Base-by-base conservation (phyloP, 1,140 invertebrate genomes). In the Dryas iulia region DNA sequence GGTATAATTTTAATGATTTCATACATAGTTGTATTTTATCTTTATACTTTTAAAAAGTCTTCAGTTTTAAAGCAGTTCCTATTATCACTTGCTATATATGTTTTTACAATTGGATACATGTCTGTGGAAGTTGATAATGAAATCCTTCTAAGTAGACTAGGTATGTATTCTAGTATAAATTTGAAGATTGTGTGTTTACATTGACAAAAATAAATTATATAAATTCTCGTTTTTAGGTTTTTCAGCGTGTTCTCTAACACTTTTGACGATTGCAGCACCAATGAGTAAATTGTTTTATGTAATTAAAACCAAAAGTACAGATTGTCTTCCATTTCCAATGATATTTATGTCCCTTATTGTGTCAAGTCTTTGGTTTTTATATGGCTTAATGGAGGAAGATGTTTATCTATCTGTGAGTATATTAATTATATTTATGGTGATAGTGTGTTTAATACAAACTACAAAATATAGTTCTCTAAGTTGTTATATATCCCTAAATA, bases 211-310 rank as follows among this genome's bases (percentile, higher is more conserved):
- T 23, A 21, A 67, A 14, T 65, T 56, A 25, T 54, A 61, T 66
- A 64, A 64, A 54, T 53, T 71, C 1, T 61, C 12, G 56, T 71
- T 92, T 92, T 5, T 76, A 92, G 96, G 96, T 61, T 84, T 95
- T 12, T 81, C 96, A 24, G 95, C 96, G 72, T 96, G 95, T 77
- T 78, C 93, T 31, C 90, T 97, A 5, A 96, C 96, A 10, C 93
- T 97, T 52, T 75, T 96, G 52, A 97, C 96, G 73, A 96, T 97
- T 85, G 95, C 95, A 26, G 95, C 96, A 39, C 97, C 97, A 21
- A 92, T 97, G 66, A 95, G 94, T 23, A 94, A 95, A 77, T 82
- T 97, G 72, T 92, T 96, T 35, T 95, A 96, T 89, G 96, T 97
- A 7, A 93, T 97, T 59, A 94, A 90, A 87, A 93, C 94, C 7